Evolutionary conservation across 2,888 invertebrate species (phyloP).

Genomic region (Oligia latruncula): DNA sequence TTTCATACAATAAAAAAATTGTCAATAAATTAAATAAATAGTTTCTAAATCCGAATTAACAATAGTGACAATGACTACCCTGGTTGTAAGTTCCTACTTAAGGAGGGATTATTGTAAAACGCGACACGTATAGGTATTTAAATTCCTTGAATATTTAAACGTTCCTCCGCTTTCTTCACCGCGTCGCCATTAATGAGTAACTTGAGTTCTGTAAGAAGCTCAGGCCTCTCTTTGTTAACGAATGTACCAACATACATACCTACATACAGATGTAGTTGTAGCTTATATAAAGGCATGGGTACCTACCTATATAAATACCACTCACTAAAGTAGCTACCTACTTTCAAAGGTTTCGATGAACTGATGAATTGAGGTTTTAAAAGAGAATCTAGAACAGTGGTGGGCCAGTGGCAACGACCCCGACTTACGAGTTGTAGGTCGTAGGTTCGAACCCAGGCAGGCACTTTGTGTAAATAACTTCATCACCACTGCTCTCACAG

Average conservation of each 20-base stretch:
- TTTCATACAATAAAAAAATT: background rate
- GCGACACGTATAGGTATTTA: conserved; percentile 53
- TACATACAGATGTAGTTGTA: conserved; percentile 9
- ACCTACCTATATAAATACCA: background rate
- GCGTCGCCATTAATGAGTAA: conserved; percentile 67
- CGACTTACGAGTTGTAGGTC: background rate
- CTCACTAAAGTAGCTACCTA: conserved; percentile 11
- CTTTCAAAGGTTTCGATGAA: conserved; percentile 4
- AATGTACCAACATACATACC: conserved; percentile 36
- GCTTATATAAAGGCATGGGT: conserved; percentile 7
- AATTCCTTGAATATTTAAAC: conserved; percentile 67
- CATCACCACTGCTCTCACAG: background rate
- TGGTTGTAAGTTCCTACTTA: conserved; percentile 9
- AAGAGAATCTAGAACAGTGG: background rate
- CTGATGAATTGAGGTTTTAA: background rate
- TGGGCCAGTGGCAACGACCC: background rate
- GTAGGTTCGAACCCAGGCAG: background rate
- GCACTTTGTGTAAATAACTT: background rate
- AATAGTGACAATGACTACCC: background rate
- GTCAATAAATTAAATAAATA: too few species aligned
- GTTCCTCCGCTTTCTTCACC: conserved; percentile 51
- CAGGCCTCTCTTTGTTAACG: conserved; percentile 60
- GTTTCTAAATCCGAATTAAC: background rate
- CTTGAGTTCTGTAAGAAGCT: conserved; percentile 64
- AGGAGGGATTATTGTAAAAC: conserved; percentile 48